A percentile compares a stretch with the other conserved stretches of the same genome.
Evolutionary conservation across 2,888 invertebrate genomes (phyloP).

Genomic region (Rutpela maculata): DNA sequence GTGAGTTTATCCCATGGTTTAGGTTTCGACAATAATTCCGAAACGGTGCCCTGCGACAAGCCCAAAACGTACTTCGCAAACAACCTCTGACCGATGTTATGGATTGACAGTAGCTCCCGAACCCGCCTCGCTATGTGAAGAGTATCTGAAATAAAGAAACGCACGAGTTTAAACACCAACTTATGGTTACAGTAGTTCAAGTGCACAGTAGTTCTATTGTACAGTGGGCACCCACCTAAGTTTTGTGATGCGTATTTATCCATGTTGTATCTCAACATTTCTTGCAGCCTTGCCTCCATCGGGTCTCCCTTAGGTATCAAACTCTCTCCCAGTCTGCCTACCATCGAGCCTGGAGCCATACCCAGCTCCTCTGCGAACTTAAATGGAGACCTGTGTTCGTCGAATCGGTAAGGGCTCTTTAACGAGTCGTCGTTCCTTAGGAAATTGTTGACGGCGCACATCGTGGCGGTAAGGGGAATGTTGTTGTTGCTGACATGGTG

Average conservation of each 20-base stretch:
- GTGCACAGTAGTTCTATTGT: not conserved
- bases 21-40: slow-evolving; percentile 97
- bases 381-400: slow-evolving; percentile 87
- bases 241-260: slow-evolving; percentile 96
- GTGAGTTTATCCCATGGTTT: slow-evolving; percentile 99
- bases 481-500: slow-evolving; percentile 76
- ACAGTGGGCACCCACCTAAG: slow-evolving; percentile 72
- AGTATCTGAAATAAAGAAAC: slow-evolving; percentile 80
- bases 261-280: slow-evolving; percentile 96
- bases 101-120: slow-evolving; percentile 93
- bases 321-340: slow-evolving; percentile 90
- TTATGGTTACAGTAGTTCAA: too few relatives aligned
- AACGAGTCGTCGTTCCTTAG: slow-evolving; percentile 75
- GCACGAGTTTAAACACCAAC: not conserved
- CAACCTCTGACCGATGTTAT: slow-evolving; percentile 98
- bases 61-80: slow-evolving; percentile 99
- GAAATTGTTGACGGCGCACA: slow-evolving; percentile 73
- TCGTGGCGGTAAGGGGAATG: slow-evolving; percentile 74
- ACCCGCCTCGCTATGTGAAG: slow-evolving; percentile 94
- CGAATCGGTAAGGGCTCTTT: slow-evolving; percentile 85
- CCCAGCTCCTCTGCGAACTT: slow-evolving; percentile 90
- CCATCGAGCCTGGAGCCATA: slow-evolving; percentile 87
- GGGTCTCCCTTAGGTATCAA: slow-evolving; percentile 94
- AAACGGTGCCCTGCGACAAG: slow-evolving; percentile 97
- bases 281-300: slow-evolving; percentile 94